Base-by-base conservation (phyloP, 1,140 invertebrate genomes). In the Zelostemma sp. region DNA sequence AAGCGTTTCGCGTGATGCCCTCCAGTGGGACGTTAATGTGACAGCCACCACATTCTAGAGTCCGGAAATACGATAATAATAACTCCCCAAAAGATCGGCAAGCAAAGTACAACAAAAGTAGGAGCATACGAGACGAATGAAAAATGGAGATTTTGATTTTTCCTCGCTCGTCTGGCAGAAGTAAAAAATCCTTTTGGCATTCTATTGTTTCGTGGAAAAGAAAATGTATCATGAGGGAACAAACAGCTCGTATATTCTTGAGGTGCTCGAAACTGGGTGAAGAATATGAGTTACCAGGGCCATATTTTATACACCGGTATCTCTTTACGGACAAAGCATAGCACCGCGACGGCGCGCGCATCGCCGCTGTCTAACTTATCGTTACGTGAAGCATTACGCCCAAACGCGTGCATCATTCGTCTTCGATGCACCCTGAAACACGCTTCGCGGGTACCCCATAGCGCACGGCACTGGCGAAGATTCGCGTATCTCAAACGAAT, bases 231-330 rank as follows among this genome's bases (percentile, higher is more conserved):
- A 51, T 57, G 60, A 56, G 61, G 53, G 61, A 70, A 70, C 18
- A n/a, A 35, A 35, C 33, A 35, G 6, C 12, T 12, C 43, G 43
- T 46, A 18, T 18, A 31, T 56, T 15, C 33, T 46, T n/a, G 6
- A 17, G 41, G 16, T 51, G 21, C 15, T 50, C 64, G 40, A 59
- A 79, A 79, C 72, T 80, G 80, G 76, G 75, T 83, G 81, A 85
- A 82, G 82, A 85, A 85, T 84, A 85, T 80, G 80, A 84, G 73
- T 35, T 48, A 77, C 81, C 80, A 84, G 81, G 82, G 81, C 76
- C 77, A 83, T 85, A 84, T 80, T 82, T 85, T 74, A 82, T 68
- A 56, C 65, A 43, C 54, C 51, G 65, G 49, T 56, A 69, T 76
- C 72, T 55, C 4, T 79, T 74, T 75, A 72, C 48, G 62, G 51